Percentiles rank a stretch among this genome's conserved stretches.
Evolutionary conservation across 2,113 vertebrate genomes (phyloP).

Genomic region (Datnioides undecimradiatus): DNA sequence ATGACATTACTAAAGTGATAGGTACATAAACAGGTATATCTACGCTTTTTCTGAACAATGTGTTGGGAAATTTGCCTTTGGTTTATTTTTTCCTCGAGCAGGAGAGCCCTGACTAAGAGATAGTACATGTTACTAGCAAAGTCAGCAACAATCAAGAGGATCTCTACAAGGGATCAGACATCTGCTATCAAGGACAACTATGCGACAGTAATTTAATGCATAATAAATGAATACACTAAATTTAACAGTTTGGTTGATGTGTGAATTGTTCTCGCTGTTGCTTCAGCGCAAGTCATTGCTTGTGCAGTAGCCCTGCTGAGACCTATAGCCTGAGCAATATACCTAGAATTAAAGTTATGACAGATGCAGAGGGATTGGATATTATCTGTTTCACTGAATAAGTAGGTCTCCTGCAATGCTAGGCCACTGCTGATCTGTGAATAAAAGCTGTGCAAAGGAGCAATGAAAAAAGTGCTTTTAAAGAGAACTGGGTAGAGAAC

Average conservation of each 20-base stretch:
- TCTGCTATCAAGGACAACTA: background rate
- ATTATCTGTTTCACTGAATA: slow-evolving; percentile 46
- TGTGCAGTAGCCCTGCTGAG: background rate
- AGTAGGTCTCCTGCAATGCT: slow-evolving; percentile 26
- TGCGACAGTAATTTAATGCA: background rate
- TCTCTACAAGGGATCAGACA: background rate
- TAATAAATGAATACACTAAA: background rate
- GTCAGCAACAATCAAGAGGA: background rate
- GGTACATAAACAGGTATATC: background rate
- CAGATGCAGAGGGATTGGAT: slow-evolving; percentile 16
- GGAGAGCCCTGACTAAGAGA: background rate
- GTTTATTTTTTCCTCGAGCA: background rate
- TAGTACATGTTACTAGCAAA: background rate
- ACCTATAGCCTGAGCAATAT: background rate
- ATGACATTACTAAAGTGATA: background rate
- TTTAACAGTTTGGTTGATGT: background rate
- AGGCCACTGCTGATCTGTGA: background rate
- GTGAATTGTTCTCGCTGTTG: background rate
- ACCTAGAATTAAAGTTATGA: slow-evolving; percentile 2
- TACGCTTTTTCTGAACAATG: background rate
- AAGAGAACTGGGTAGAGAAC: background rate
- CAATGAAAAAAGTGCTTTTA: background rate
- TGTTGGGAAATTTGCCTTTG: background rate
- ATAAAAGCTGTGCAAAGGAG: background rate
- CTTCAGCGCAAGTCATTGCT: background rate